These are phyloP conservation scores for Salticus scenicus DNA, from an alignment of 2,888 invertebrate genomes.

Conservation along the genomic window DNA sequence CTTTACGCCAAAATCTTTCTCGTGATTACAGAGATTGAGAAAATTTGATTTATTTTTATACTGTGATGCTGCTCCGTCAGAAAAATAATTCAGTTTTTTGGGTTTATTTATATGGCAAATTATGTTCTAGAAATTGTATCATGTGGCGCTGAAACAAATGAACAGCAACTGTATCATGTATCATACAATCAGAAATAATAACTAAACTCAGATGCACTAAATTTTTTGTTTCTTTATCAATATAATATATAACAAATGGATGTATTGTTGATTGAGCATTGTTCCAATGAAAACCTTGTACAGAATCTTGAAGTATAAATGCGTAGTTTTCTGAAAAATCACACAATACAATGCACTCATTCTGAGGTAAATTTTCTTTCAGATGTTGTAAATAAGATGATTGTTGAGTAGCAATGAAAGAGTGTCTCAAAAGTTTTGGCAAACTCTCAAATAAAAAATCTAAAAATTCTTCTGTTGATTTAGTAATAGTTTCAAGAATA, in stretches of 20 bases:
- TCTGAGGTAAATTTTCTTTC: not conserved
- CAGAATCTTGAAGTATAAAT: not conserved
- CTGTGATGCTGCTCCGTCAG: conserved; percentile 69
- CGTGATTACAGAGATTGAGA: conserved; percentile 70
- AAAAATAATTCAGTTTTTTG: not conserved
- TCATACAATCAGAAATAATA: not conserved
- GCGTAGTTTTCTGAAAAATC: conserved; percentile 19
- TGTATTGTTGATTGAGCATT: not conserved
- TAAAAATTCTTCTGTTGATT: not conserved
- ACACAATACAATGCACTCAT: not conserved
- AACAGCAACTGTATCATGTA: conserved; percentile 19
- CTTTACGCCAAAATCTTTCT: conserved; percentile 53
- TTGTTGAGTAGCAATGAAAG: conserved; percentile 7
- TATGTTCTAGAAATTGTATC: not conserved
- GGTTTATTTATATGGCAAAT: not conserved
- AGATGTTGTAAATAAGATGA: not conserved
- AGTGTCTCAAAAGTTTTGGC: not conserved
- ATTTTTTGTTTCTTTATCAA: conserved; percentile 11
- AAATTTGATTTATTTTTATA: conserved; percentile 72
- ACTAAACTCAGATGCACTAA: not conserved
- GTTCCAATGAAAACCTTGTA: not conserved
- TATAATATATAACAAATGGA: conserved; percentile 15
- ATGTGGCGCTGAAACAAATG: conserved; percentile 6
- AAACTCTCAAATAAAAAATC: conserved; percentile 7
- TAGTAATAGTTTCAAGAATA: not conserved